Percentiles rank a stretch among this genome's conserved stretches.
Evolutionary conservation across 2,797 vertebrate genomes (phyloP).

Genomic region (Pipistrellus nathusii): DNA sequence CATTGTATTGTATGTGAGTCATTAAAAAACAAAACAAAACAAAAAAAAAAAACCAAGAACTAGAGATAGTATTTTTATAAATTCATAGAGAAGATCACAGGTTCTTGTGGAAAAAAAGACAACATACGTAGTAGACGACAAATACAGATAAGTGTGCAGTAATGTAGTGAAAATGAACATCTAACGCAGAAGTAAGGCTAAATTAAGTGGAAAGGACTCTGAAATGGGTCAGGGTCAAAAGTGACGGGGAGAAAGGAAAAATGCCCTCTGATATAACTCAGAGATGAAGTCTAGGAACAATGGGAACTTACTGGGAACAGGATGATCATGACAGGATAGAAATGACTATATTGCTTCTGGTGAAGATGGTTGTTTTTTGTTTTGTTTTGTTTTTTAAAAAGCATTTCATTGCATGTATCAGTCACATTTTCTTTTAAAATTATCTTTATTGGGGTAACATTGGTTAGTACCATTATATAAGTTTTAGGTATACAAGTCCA

Average conservation of each 20-base stretch:
- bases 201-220: background rate
- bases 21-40: background rate
- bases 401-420: background rate
- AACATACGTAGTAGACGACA: background rate
- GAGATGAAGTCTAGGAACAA: background rate
- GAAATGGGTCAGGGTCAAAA: background rate
- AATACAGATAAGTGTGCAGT: background rate
- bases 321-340: background rate
- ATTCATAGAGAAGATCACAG: background rate
- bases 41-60: background rate
- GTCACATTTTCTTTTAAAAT: background rate
- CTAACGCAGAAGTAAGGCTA: background rate
- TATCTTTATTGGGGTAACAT: background rate
- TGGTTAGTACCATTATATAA: background rate
- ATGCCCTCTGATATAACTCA: background rate
- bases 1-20: background rate
- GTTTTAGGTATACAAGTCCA: background rate
- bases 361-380: background rate
- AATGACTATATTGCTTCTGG: background rate
- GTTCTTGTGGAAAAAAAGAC: background rate
- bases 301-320: background rate
- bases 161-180: background rate
- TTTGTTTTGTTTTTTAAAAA: background rate
- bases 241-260: background rate
- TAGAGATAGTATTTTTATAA: background rate